Evolutionary conservation across 2,113 vertebrate species (phyloP).

Genomic region (Hippocampus abdominalis): DNA sequence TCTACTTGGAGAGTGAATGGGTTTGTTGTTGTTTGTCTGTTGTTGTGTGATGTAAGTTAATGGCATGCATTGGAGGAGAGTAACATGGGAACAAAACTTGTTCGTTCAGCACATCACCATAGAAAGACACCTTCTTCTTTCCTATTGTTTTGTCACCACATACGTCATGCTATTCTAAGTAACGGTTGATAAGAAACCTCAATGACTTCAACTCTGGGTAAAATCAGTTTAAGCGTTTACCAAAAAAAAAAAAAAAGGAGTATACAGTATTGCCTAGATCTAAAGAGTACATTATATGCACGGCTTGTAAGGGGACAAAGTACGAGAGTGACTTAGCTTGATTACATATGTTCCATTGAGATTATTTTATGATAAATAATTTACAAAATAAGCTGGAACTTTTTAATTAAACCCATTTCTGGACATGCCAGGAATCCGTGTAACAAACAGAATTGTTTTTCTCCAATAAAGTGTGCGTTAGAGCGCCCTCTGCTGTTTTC

Average conservation of each 20-base stretch:
- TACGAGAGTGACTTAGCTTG: not conserved
- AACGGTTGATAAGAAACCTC: not conserved
- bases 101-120: too few relatives aligned
- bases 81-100: too few relatives aligned
- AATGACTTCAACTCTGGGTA: not conserved
- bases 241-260: not conserved
- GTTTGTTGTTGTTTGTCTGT: too few relatives aligned
- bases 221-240: not conserved
- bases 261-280: too few relatives aligned
- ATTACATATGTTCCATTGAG: constrained; percentile 10
- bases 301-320: too few relatives aligned
- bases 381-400: not conserved
- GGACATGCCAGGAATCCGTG: not conserved
- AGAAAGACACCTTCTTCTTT: not conserved
- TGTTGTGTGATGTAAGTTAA: too few relatives aligned
- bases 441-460: not conserved
- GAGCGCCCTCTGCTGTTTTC: constrained; percentile 54
- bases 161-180: not conserved
- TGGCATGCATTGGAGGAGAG: too few relatives aligned
- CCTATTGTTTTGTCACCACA: not conserved
- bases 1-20: too few relatives aligned
- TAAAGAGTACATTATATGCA: too few relatives aligned
- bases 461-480: constrained; percentile 19
- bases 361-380: constrained; percentile 5
- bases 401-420: not conserved